Evolutionary conservation across 2,113 vertebrate species (phyloP).

Genomic region (Cnemophilus loriae): DNA sequence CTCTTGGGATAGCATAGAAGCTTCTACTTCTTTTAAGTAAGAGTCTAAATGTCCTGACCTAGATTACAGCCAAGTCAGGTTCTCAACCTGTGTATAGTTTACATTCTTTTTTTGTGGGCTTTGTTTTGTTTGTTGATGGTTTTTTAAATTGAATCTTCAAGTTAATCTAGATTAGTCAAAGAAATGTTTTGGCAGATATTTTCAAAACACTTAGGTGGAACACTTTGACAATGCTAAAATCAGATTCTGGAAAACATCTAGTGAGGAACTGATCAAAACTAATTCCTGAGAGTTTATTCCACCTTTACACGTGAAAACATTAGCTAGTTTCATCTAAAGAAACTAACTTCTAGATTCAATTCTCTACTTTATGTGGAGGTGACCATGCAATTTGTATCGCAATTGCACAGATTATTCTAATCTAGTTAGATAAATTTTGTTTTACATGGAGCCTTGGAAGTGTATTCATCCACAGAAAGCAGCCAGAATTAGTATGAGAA

Average conservation of each 20-base stretch:
- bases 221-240: neutral
- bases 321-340: neutral
- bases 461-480: neutral
- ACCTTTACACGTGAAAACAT: neutral
- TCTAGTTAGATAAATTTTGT: neutral
- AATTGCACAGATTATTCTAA: neutral
- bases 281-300: neutral
- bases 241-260: neutral
- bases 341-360: neutral
- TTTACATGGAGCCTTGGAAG: neutral
- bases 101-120: neutral
- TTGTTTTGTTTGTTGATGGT: neutral
- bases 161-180: neutral
- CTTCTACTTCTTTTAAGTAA: neutral
- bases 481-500: slow-evolving; percentile 10
- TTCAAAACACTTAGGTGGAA: neutral
- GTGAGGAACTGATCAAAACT: neutral
- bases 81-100: neutral
- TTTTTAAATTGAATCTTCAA: neutral
- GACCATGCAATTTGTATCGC: neutral
- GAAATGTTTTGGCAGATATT: neutral
- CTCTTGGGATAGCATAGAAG: neutral
- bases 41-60: neutral
- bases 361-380: neutral
- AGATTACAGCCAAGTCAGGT: neutral